Percentiles rank a stretch among this genome's conserved stretches.
Evolutionary conservation across 2,113 vertebrate genomes (phyloP).

Genomic region (Chaetodon trifascialis): DNA sequence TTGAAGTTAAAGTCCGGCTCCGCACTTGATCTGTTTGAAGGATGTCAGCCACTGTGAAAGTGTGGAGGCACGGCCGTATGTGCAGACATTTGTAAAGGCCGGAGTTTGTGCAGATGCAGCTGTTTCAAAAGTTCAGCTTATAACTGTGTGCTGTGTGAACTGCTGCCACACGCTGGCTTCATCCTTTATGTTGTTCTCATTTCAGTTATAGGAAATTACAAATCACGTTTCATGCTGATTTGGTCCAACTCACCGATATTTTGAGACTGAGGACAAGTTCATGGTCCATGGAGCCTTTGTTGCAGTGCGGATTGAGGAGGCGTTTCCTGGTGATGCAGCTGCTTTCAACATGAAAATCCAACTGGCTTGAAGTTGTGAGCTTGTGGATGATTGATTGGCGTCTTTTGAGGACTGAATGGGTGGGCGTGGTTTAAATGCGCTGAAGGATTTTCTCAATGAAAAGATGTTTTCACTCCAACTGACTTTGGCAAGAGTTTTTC

Average conservation of each 20-base stretch:
- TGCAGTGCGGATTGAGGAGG: background rate
- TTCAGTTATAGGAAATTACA: background rate
- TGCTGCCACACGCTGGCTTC: background rate
- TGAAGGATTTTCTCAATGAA: no score
- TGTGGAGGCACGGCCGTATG: background rate
- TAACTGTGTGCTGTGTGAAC: background rate
- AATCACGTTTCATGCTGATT: background rate
- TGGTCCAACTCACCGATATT: background rate
- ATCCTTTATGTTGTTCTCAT: background rate
- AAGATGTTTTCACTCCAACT: no score
- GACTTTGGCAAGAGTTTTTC: no score
- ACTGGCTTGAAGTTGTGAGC: no score
- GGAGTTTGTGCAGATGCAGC: constrained; percentile 7
- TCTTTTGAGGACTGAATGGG: no score
- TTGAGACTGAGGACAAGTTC: background rate
- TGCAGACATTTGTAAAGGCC: background rate
- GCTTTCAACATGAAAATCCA: no score
- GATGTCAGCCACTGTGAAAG: constrained; percentile 11
- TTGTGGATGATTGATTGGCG: no score
- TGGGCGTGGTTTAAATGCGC: no score
- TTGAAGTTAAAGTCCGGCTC: constrained; percentile 19
- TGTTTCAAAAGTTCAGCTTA: constrained; percentile 12
- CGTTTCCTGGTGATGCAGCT: no score
- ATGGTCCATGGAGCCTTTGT: background rate
- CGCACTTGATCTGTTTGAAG: constrained; percentile 15